These are phyloP conservation scores for Trichosurus vulpecula DNA, from an alignment of 2,797 vertebrate genomes.

Conservation along the genomic window DNA sequence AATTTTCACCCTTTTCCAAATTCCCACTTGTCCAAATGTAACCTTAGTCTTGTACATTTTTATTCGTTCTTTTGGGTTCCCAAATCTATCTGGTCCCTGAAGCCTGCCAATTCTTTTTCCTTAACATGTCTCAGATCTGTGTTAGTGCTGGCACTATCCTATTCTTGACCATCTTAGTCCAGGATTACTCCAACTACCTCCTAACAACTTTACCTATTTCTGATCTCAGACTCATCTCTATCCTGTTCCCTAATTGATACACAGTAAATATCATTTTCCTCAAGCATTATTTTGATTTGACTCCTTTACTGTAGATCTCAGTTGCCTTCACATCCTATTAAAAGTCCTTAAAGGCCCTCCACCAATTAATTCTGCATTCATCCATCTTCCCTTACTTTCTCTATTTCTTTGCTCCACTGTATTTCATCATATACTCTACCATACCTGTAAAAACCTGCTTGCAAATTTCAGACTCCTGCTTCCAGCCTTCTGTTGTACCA, in stretches of 20 bases:
- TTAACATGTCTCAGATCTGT: not conserved
- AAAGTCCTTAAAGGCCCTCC: slow-evolving; percentile 65
- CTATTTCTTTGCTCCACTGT: not conserved
- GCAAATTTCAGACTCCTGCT: not conserved
- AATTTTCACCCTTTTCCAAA: not conserved
- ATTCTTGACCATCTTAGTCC: not conserved
- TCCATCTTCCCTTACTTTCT: slow-evolving; percentile 9
- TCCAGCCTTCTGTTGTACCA: not conserved
- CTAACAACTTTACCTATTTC: not conserved
- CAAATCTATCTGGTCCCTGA: not conserved
- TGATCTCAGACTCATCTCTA: not conserved
- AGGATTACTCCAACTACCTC: too few relatives aligned
- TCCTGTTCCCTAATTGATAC: not conserved
- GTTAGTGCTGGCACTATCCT: not conserved
- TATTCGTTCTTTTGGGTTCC: not conserved
- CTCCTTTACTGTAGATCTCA: slow-evolving; percentile 45
- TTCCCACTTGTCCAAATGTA: not conserved
- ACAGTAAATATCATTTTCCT: not conserved
- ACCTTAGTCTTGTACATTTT: not conserved
- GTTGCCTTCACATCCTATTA: slow-evolving; percentile 67
- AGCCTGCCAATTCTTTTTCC: not conserved
- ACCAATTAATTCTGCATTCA: slow-evolving; percentile 37
- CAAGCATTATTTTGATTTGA: slow-evolving; percentile 6
- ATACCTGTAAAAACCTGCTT: not conserved
- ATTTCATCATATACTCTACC: not conserved